Percentiles rank a stretch among this genome's conserved stretches.
Conservation (phyloP, 2,797 vertebrate species). For the Epinephelus coioides region DNA sequence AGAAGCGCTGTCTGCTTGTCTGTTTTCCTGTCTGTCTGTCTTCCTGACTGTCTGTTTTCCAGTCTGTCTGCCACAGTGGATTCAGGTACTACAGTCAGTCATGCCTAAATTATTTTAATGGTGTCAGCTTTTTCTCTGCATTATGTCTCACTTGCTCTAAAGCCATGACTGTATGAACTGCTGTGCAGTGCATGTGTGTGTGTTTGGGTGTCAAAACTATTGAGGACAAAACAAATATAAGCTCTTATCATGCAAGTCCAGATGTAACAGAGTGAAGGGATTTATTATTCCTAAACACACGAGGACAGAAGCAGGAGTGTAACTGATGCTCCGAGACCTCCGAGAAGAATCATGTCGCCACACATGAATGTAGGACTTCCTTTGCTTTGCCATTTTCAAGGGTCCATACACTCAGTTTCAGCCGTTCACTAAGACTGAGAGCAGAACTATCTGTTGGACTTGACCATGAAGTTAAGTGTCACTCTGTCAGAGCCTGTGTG, state of each 20-base stretch:
- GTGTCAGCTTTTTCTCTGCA: constrained; percentile 44
- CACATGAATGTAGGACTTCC: neutral
- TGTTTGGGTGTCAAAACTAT: neutral
- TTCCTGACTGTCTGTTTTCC: constrained; percentile 15
- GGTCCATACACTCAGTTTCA: neutral
- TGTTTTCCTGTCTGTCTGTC: constrained; percentile 5
- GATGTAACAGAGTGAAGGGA: neutral
- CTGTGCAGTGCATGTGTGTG: neutral
- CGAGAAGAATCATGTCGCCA: neutral
- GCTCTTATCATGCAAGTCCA: neutral
- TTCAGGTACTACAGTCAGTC: constrained; percentile 51
- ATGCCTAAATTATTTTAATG: constrained; percentile 53
- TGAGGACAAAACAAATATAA: constrained; percentile 3
- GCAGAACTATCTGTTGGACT: neutral
- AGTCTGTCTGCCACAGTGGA: constrained; percentile 31
- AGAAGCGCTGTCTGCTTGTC: constrained; percentile 39
- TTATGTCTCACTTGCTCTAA: constrained; percentile 37
- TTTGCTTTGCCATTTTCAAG: neutral
- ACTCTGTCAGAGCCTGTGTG: neutral
- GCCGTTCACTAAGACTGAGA: neutral
- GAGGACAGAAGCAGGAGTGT: neutral
- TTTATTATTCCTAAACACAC: neutral
- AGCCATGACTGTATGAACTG: constrained; percentile 42
- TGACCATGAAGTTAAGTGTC: neutral
- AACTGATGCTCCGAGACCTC: neutral